Percentiles rank a stretch among this genome's conserved stretches.
These are phyloP conservation scores for Nomada flava DNA, from an alignment of 2,888 invertebrate species.

Conservation along the genomic window DNA sequence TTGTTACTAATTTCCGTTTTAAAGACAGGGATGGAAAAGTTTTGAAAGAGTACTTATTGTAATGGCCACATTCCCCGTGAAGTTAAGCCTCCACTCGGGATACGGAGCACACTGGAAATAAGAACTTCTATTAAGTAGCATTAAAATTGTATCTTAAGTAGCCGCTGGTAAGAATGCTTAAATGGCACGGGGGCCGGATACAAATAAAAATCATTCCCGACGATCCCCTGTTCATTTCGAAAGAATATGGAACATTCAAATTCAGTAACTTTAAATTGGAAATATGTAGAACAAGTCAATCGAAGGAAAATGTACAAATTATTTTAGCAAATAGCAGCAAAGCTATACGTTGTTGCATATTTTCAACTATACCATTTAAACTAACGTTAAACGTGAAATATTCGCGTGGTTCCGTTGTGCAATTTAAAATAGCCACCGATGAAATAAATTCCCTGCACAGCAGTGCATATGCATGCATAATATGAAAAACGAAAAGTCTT, in stretches of 20 bases:
- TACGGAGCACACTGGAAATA: conserved; percentile 19
- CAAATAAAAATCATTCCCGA: not conserved
- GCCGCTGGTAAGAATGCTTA: conserved; percentile 31
- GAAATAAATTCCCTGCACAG: not conserved
- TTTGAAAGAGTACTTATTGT: conserved; percentile 31
- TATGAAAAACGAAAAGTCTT: not conserved
- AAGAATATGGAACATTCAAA: not conserved
- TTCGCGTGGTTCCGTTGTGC: not conserved
- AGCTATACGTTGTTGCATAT: too few relatives aligned
- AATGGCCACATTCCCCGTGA: conserved; percentile 17
- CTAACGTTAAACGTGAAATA: not conserved
- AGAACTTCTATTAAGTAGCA: conserved; percentile 45
- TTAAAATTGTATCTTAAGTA: conserved; percentile 57
- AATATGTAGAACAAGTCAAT: too few relatives aligned
- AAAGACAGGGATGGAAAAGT: not conserved
- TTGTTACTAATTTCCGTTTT: conserved; percentile 8
- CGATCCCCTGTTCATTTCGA: not conserved
- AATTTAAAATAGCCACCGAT: not conserved
- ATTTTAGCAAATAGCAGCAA: not conserved
- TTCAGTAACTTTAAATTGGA: not conserved
- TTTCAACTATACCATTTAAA: too few relatives aligned
- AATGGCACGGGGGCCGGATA: conserved; percentile 37
- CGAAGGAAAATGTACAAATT: not conserved
- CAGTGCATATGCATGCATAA: too few relatives aligned
- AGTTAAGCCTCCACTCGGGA: conserved; percentile 36